Percentiles rank a stretch among this genome's conserved stretches.
Evolutionary conservation across 2,113 vertebrate genomes (phyloP).

Genomic region (human (Homo sapiens)): GRCh38 chr9:26777001-26777500

Average conservation of each 20-base stretch:
- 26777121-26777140: not conserved
- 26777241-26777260: not conserved
- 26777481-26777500: not conserved
- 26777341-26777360: not conserved
- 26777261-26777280: not conserved
- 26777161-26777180: conserved; percentile 36
- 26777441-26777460: not conserved
- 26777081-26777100: not conserved
- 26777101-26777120: conserved; percentile 19
- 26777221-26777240: not conserved
- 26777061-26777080: not conserved
- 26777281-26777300: not conserved
- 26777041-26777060: not conserved
- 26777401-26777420: not conserved
- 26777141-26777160: not conserved
- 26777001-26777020: not conserved
- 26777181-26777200: not conserved
- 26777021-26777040: not conserved
- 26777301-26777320: not conserved
- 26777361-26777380: not conserved
- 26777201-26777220: not conserved
- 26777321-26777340: not conserved
- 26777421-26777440: conserved; percentile 14
- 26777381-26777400: conserved; percentile 15
- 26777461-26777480: not conserved